Base-by-base conservation (phyloP, 1,140 invertebrate species). In the Mactra quadrangularis region DNA sequence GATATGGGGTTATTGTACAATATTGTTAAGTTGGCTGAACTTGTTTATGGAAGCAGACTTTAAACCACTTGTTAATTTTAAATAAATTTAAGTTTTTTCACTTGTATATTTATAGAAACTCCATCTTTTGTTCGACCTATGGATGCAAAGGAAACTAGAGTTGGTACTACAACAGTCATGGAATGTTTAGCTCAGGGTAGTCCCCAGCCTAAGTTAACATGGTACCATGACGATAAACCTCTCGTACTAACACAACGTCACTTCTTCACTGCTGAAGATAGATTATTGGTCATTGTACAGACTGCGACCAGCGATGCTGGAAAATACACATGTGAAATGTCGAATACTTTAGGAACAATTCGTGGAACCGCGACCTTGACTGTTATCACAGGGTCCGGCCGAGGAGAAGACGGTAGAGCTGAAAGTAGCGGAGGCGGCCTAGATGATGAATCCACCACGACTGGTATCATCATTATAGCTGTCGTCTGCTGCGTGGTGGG, bases 401-500 rank as follows among this genome's bases (percentile, higher is more conserved):
- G 31, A n/a, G 35, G 47, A 15, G 78, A 47, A 25, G 27, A 60
- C 17, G 47, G 50, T 27, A 15, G 75, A 45, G 19, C 53, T 53
- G 22, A 64, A n/a, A 27, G 82, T 53, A 19, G 47, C 45, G 60
- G 83, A 17, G 72, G 75, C 9, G 86, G 85, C 7, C 57, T 88
- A 38, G 87, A 87, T 84, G 95, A 96, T 88, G 95, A 96, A 82
- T 92, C 92, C 93, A 97, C 92, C 83, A 96, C 97, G 88, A 94
- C 96, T 53, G 96, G 96, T 53, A 95, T 98, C 76, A 96, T 98
- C 85, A 95, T 97, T 85, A 97, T 98, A 74, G 96, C 96, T 2
- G 96, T 98, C 0, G 96, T 98, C 31, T 97, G 96, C 91, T 97
- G 97, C 91, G 96, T 97, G 41, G 96, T 98, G 22, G 95, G 95